Conservation (phyloP, 2,797 vertebrate genomes). For the Myiothlypis chrysogaster region DNA sequence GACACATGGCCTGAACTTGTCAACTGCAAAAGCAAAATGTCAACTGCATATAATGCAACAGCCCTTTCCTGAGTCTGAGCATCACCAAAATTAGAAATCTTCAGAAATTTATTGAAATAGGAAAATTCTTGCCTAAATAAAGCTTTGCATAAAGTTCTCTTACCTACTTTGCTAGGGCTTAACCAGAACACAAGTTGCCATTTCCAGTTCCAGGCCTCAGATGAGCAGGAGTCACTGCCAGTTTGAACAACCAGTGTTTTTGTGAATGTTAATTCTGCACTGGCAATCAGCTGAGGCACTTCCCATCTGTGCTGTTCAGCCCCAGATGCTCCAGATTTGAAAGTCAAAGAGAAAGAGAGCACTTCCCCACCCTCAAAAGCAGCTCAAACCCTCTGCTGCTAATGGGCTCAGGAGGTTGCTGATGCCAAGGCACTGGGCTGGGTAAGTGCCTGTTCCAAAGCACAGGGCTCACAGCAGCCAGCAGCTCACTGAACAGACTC, state of each 20-base stretch:
- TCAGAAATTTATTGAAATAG: background rate
- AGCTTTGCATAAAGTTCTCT: background rate
- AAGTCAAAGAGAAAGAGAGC: background rate
- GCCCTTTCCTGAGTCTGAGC: background rate
- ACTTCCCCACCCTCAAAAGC: background rate
- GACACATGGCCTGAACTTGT: accelerated
- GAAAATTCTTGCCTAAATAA: background rate
- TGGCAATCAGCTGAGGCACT: background rate
- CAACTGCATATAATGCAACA: background rate
- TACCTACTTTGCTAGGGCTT: background rate
- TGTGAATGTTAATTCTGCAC: background rate
- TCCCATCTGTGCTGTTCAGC: background rate
- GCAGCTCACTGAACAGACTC: background rate
- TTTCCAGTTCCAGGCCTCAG: background rate
- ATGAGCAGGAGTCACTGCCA: background rate
- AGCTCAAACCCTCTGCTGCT: background rate
- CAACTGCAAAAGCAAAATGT: background rate
- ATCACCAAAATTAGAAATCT: background rate
- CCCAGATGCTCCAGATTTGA: background rate
- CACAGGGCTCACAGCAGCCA: background rate
- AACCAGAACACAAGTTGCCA: background rate
- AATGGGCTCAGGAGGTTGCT: background rate
- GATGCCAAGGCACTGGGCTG: background rate
- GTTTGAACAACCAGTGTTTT: background rate
- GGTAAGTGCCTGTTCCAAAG: background rate